Percentiles rank a stretch among this genome's conserved stretches.
phyloP scores from a whole-genome alignment of 2,113 vertebrate species.

The Oncorhynchus masou region DNA sequence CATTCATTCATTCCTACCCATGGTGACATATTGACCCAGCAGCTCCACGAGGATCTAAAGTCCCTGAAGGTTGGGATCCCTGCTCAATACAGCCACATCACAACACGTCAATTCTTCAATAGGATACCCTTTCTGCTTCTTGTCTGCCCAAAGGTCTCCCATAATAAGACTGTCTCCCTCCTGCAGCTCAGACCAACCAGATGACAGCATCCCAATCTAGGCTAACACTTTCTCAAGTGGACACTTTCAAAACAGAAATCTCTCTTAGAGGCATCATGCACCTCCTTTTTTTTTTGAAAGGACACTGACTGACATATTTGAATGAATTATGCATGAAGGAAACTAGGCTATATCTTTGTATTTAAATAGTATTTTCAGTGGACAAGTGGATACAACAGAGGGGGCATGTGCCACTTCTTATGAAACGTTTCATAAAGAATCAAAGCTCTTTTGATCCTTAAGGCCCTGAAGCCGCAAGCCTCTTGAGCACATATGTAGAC shows the following conservation, averaged over 20 bases:
- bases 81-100: conserved; percentile 57
- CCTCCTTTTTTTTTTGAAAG: no score
- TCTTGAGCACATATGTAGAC: not conserved
- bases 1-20: conserved; percentile 14
- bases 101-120: conserved; percentile 53
- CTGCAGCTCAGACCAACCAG: conserved; percentile 38
- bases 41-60: no score
- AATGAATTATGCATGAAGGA: no score
- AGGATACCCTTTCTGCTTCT: conserved; percentile 41
- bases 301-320: no score
- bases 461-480: not conserved
- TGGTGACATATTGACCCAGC: conserved; percentile 59
- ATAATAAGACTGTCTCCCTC: conserved; percentile 21
- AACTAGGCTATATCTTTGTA: no score
- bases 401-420: no score
- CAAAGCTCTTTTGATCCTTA: not conserved
- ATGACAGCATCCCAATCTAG: conserved; percentile 15
- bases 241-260: no score
- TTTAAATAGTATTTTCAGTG: no score
- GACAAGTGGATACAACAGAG: no score
- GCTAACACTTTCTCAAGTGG: no score
- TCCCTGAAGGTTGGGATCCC: conserved; percentile 46
- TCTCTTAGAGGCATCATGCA: no score
- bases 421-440: not conserved
- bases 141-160: conserved; percentile 56